Evolutionary conservation across 2,888 invertebrate species (phyloP), one percentile per base, ranked within the genome.

Genomic region (Amphipyra tragopoginis): DNA sequence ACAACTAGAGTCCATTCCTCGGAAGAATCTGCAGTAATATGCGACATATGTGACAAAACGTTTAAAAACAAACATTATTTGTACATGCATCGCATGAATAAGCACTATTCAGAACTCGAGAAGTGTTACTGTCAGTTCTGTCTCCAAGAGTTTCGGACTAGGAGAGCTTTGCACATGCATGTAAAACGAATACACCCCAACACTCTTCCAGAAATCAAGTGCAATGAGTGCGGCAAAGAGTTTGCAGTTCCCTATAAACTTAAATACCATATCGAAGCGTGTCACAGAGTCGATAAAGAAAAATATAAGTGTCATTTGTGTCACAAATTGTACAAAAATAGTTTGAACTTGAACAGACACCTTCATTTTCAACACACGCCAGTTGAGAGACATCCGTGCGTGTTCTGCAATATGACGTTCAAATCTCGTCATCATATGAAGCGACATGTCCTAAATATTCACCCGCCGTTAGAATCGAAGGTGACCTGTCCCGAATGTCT

Each of bases 61-160:
- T 94, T 94, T 64, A 94, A 94, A 50, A 94, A 94, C 40, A 94
- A 94, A 64, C 94, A 94, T 65, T 94, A 94, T 57, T 36, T 94
- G 0, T 94, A 94, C 77, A 94, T 94, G 94, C 94, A 94, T 63
- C 66, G 93, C 1, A 94, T 94, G 94, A 94, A 94, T 39, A 93
- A 93, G 8, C 94, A 94, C 58, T 94, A 94, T n/a, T 93, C 94
- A 0, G 93, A 94, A 13, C 73, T 86, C 0, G 93, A 93, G 71
- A 93, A 93, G 36, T 92, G 93, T 47, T 92, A 86, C 65, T 94
- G 94, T 42, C 93, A 94, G 48, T 92, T 91, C 58, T 94, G 94
- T 39, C 78, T 93, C 0, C 94, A 94, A 71, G 93, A 93, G 54
- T 94, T 93, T 38, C 72, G 93, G 1, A 94, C 94, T 0, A 57